A percentile compares a stretch with the other conserved stretches of the same genome.
phyloP scores from a whole-genome alignment of 2,888 invertebrate species.

The Ypsolopha sequella region DNA sequence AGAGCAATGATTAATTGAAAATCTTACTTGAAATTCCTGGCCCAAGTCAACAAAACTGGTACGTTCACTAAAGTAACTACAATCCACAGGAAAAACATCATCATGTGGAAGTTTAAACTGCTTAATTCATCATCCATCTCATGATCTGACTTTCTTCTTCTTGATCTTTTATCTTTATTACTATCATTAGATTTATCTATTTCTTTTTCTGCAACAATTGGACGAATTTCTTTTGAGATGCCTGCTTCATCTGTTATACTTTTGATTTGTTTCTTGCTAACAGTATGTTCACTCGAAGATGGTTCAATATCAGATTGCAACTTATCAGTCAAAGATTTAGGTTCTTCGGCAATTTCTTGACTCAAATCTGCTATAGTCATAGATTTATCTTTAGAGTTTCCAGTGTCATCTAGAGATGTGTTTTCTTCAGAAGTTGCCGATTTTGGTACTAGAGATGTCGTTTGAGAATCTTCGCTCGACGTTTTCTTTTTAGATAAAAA shows the following conservation, averaged over 20 bases:
- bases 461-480: not conserved
- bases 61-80: constrained; percentile 75
- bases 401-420: not conserved
- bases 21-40: constrained; percentile 80
- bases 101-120: constrained; percentile 79
- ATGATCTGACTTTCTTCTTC: constrained; percentile 6
- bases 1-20: too few relatives aligned
- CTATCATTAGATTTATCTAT: constrained; percentile 7
- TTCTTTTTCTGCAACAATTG: not conserved
- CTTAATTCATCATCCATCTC: constrained; percentile 22
- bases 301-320: too few relatives aligned
- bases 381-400: not conserved
- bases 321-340: too few relatives aligned
- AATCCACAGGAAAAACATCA: constrained; percentile 77
- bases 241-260: not conserved
- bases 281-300: too few relatives aligned
- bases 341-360: too few relatives aligned
- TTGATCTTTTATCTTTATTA: constrained; percentile 6
- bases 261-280: not conserved
- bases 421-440: constrained; percentile 2
- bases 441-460: not conserved
- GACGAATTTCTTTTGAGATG: not conserved
- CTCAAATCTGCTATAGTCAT: not conserved
- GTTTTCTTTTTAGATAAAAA: constrained; percentile 25
- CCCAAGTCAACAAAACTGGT: constrained; percentile 84